phyloP scores from a whole-genome alignment of 2,113 vertebrate genomes.

The Montifringilla adamsi region DNA sequence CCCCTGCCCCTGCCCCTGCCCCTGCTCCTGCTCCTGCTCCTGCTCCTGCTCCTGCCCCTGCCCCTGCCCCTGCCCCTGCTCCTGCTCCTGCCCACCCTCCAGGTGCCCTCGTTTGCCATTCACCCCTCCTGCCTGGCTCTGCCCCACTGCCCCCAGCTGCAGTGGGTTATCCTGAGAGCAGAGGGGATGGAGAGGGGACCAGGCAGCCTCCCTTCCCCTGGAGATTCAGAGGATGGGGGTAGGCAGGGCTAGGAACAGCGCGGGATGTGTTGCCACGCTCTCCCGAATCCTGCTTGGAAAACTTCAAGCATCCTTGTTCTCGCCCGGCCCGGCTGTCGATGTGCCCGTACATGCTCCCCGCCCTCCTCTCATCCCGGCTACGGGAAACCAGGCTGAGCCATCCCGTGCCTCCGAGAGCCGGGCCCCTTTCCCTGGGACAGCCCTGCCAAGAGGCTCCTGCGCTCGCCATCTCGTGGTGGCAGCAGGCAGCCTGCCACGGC shows the following conservation, averaged over 20 bases:
- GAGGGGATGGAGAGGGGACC: background rate
- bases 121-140: background rate
- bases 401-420: background rate
- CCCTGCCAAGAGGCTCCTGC: background rate
- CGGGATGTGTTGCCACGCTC: fast-evolving
- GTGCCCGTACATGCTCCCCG: fast-evolving
- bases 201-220: background rate
- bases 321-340: background rate
- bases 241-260: fast-evolving
- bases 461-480: conserved; percentile 62
- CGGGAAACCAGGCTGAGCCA: fast-evolving
- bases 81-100: background rate
- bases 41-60: too few relatives aligned
- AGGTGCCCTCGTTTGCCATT: background rate
- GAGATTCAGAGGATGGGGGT: background rate
- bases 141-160: fast-evolving
- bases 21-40: too few relatives aligned
- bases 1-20: too few relatives aligned
- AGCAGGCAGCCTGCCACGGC: background rate
- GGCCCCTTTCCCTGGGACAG: background rate
- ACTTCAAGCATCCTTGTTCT: background rate
- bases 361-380: background rate
- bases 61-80: too few relatives aligned
- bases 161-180: fast-evolving
- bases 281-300: background rate